phyloP scores from a whole-genome alignment of 2,797 vertebrate species.

The Triplophysa yarkandensis region DNA sequence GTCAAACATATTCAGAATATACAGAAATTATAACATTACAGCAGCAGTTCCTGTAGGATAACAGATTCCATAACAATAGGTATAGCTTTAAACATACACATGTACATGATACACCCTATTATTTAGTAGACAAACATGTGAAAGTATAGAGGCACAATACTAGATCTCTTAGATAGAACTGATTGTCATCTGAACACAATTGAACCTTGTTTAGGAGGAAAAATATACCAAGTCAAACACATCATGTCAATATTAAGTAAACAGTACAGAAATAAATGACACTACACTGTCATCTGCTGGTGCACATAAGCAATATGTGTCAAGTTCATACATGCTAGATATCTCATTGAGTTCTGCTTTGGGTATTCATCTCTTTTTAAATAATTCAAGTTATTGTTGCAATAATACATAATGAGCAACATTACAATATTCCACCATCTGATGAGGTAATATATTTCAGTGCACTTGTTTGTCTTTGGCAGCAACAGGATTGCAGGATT shows the following conservation, averaged over 20 bases:
- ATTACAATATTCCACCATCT: background rate
- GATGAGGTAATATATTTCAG: conserved; percentile 13
- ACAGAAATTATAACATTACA: background rate
- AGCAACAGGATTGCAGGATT: background rate
- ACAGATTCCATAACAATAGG: background rate
- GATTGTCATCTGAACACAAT: conserved; percentile 7
- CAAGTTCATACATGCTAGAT: background rate
- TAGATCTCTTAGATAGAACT: background rate
- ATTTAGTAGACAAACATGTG: background rate
- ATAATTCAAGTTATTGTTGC: background rate
- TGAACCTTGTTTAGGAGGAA: conserved; percentile 33
- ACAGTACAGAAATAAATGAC: background rate
- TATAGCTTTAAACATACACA: background rate
- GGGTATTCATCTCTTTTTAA: background rate
- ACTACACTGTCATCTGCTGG: conserved; percentile 46
- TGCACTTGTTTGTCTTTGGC: conserved; percentile 6
- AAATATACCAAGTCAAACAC: too few species aligned
- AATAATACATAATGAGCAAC: conserved; percentile 2
- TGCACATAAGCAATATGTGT: background rate
- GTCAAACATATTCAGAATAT: background rate
- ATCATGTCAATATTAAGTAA: conserved; percentile 18
- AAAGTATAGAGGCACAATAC: conserved; percentile 9
- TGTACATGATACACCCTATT: background rate
- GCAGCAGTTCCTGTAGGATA: background rate
- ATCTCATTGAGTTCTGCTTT: background rate